These are phyloP conservation scores for Siderastrea radians DNA, from an alignment of 92 coral and sea anemone species.

Conservation along the genomic window DNA sequence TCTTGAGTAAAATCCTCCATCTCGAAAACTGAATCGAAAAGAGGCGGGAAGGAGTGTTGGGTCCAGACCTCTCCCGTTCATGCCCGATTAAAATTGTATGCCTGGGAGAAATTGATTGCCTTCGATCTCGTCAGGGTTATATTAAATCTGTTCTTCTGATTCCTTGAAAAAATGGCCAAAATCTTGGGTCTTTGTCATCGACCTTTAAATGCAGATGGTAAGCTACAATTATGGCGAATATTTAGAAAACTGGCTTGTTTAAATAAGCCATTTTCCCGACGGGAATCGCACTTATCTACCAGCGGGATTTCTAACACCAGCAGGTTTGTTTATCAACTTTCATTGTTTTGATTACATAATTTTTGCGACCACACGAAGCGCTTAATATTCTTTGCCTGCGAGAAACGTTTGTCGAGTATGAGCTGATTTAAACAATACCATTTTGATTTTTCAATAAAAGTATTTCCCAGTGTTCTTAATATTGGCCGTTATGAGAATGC, in stretches of 20 bases:
- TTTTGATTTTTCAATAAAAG: too few species aligned
- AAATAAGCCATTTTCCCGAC: background rate
- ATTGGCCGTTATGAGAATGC: too few species aligned
- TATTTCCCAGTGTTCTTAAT: too few species aligned
- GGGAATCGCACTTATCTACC: background rate
- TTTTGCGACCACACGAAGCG: too few species aligned
- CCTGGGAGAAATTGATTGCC: slow-evolving; percentile 7
- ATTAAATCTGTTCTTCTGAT: background rate
- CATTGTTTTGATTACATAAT: too few species aligned
- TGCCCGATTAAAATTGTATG: background rate
- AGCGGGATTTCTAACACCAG: background rate
- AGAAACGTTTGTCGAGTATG: too few species aligned
- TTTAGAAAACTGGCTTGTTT: slow-evolving; percentile 13
- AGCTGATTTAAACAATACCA: too few species aligned
- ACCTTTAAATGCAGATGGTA: background rate
- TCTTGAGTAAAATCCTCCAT: slow-evolving; percentile 45
- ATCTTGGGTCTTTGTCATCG: slow-evolving; percentile 2
- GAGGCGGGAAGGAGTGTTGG: slow-evolving; percentile 39
- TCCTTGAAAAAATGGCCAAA: slow-evolving; percentile 11
- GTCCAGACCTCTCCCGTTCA: slow-evolving; percentile 2
- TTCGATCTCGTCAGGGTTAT: background rate
- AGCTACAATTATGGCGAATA: slow-evolving; percentile 1
- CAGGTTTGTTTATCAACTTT: background rate
- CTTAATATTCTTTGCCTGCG: too few species aligned
- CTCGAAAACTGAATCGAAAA: slow-evolving; percentile 1